Evolutionary conservation across 2,888 invertebrate genomes (phyloP).

Genomic region (Catocala fraxini): DNA sequence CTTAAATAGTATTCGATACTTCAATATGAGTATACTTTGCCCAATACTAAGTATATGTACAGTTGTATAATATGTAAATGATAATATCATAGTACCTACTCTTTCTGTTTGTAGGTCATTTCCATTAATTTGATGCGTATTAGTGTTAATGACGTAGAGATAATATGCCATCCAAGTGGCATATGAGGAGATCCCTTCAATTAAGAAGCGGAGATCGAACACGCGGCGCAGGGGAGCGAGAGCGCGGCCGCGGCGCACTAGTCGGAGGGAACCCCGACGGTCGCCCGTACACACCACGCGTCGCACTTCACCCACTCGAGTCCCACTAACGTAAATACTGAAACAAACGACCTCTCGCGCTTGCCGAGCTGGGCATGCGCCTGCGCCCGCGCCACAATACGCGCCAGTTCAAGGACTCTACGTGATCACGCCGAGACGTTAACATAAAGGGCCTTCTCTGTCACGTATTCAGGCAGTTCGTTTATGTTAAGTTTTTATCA

Average conservation of each 20-base stretch:
- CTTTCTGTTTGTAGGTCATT: conserved; percentile 17
- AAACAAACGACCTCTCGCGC: conserved; percentile 53
- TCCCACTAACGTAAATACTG: conserved; percentile 58
- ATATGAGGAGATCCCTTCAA: conserved; percentile 70
- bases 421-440: conserved; percentile 74
- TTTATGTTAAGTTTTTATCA: conserved; percentile 78
- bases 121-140: conserved; percentile 27
- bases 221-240: conserved; percentile 56
- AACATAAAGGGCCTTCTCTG: conserved; percentile 72
- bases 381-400: conserved; percentile 51
- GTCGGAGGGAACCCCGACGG: conserved; percentile 65
- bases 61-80: no score
- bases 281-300: conserved; percentile 54
- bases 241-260: conserved; percentile 57
- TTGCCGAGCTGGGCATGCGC: conserved; percentile 36
- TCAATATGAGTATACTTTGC: no score
- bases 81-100: neutral
- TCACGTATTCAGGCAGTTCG: conserved; percentile 73
- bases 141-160: conserved; percentile 66
- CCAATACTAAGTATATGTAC: no score
- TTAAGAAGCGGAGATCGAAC: conserved; percentile 65
- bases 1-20: no score
- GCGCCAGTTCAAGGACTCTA: conserved; percentile 72
- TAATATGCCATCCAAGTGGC: conserved; percentile 52
- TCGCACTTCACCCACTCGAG: conserved; percentile 23